A percentile compares a stretch with the other conserved stretches of the same genome.
Evolutionary conservation across 2,888 invertebrate species (phyloP).

Genomic region (Drosophila sordidula): DNA sequence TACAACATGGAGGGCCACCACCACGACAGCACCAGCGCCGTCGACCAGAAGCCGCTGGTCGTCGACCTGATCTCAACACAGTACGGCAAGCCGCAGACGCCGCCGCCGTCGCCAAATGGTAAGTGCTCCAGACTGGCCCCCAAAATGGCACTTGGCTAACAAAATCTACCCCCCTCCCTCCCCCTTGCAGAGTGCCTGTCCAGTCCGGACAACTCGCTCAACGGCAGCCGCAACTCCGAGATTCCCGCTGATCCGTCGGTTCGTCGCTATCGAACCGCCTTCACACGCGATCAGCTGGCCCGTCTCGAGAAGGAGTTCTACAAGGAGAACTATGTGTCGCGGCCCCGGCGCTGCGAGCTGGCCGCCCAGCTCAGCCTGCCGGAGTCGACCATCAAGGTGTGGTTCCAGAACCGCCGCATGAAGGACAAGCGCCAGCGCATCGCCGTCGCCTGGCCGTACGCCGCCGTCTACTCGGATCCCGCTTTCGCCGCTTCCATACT

Average conservation of each 20-base stretch:
- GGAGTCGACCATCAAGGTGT: slow-evolving; percentile 99
- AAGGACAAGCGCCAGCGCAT: slow-evolving; percentile 97
- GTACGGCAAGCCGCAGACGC: slow-evolving; percentile 85
- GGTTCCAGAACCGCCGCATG: slow-evolving; percentile 90
- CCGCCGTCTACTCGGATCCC: slow-evolving; percentile 97
- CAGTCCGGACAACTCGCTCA: slow-evolving; percentile 84
- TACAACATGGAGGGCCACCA: slow-evolving; percentile 83
- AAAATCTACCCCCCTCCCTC: neutral
- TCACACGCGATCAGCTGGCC: slow-evolving; percentile 96
- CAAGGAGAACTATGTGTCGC: slow-evolving; percentile 98
- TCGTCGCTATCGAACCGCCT: slow-evolving; percentile 97
- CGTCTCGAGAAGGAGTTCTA: slow-evolving; percentile 98
- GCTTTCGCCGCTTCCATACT: slow-evolving; percentile 96
- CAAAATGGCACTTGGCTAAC: slow-evolving; percentile 38
- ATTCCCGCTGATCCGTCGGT: slow-evolving; percentile 88
- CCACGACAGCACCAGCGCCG: slow-evolving; percentile 54
- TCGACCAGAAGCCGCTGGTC: slow-evolving; percentile 86
- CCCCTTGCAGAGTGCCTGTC: slow-evolving; percentile 84
- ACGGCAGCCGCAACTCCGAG: slow-evolving; percentile 82
- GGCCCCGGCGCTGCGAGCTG: slow-evolving; percentile 97
- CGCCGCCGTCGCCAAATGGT: slow-evolving; percentile 86
- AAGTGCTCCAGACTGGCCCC: slow-evolving; percentile 62
- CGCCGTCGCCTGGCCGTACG: slow-evolving; percentile 97
- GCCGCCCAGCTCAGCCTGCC: slow-evolving; percentile 96
- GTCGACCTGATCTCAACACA: slow-evolving; percentile 87